Base-by-base conservation (phyloP, 2,113 vertebrate species). In the Colistium nudipinnis region DNA sequence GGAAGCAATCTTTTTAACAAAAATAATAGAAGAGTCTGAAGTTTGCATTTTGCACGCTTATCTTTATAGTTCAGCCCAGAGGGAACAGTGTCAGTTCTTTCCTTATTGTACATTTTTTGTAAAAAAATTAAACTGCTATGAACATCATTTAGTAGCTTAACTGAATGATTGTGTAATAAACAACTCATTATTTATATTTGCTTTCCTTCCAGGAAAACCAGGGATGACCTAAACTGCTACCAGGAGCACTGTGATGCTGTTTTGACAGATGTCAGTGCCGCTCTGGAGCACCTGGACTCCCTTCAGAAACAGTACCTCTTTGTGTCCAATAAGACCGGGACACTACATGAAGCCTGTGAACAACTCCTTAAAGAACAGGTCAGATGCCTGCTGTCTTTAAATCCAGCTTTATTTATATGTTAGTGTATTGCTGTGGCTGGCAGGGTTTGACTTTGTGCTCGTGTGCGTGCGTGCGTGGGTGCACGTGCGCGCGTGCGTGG, bases 351-450 rank as follows among this genome's bases (percentile, higher is more conserved):
- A 82, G 97, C 97, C 76, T 99, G 98, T 80, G 98, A 99, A 69
- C 96, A 98, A 59, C 95, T 99, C 70, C 80, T 99, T 16, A 96
- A 96, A 90, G 97, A 99, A 80, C 98, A 99, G 95, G 98, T 98
- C 87, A 87, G 79, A 45, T 71, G 53, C 7, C 7, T 2, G 3
- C 5, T 13, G 7, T 41, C 20, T 59, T 24, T 24, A 24, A 12
- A 47, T 24, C 45, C 20, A 24, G 22, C 4, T 36, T 49, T 25
- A 19, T 8, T 49, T 6, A 24, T 16, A 17, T 6, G 1, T n/a
- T 6, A 9, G 5, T 2, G 0, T 6, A 33, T 52, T 8, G 2
- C 3, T 17, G 20, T 45, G n/a, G 44, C 19, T 24, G 31, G n/a
- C n/a, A n/a, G n/a, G n/a, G n/a, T n/a, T n/a, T n/a, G n/a, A n/a